Evolutionary conservation across 2,797 vertebrate species (phyloP).

Genomic region (Odontamblyopus rebecca): DNA sequence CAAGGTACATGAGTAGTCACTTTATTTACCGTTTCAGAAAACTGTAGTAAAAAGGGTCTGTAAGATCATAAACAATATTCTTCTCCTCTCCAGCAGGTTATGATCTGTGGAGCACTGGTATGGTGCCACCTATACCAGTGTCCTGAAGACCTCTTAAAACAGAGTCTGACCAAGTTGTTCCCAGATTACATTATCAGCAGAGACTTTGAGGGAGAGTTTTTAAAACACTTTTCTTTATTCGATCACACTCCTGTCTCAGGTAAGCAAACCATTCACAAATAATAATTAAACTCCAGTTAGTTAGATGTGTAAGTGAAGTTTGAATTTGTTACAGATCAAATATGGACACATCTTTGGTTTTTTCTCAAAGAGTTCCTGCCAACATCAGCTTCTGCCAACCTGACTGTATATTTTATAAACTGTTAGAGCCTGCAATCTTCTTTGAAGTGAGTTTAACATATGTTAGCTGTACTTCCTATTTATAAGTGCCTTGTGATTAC

Average conservation of each 20-base stretch:
- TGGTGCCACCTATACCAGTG: constrained; percentile 86
- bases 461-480: not conserved
- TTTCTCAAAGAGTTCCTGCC: constrained; percentile 87
- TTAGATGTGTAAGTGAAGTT: not conserved
- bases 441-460: constrained; percentile 77
- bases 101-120: constrained; percentile 71
- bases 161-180: constrained; percentile 74
- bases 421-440: constrained; percentile 81
- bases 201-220: constrained; percentile 82
- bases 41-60: not conserved
- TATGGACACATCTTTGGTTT: constrained; percentile 82
- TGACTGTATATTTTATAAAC: constrained; percentile 77
- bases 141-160: constrained; percentile 84
- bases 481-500: not conserved
- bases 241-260: constrained; percentile 81
- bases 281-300: no score
- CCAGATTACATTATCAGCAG: constrained; percentile 84
- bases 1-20: constrained; percentile 77
- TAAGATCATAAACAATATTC: not conserved
- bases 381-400: constrained; percentile 75
- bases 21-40: not conserved
- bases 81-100: constrained; percentile 78
- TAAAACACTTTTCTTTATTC: constrained; percentile 87
- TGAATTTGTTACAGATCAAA: constrained; percentile 74
- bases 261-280: constrained; percentile 43